Evolutionary conservation across 2,797 vertebrate species (phyloP).

Genomic region (Rhinoraja longicauda): DNA sequence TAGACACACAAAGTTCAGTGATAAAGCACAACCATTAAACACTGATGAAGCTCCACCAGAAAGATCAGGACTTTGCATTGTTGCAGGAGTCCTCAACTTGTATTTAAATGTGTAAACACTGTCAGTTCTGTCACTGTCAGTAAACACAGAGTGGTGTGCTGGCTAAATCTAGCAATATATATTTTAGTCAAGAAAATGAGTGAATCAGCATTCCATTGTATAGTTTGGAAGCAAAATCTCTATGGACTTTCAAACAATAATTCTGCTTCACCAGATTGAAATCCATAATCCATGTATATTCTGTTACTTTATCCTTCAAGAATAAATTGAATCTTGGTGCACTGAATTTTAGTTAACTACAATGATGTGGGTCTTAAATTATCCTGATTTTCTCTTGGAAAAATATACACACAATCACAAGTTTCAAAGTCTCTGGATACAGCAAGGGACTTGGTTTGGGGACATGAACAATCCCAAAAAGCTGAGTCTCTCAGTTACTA

Average conservation of each 20-base stretch:
- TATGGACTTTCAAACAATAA: neutral
- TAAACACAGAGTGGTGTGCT: no score
- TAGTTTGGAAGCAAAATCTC: neutral
- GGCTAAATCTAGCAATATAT: no score
- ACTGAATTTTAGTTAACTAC: conserved; percentile 27
- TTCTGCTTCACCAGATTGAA: neutral
- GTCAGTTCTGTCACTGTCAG: no score
- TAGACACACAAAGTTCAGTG: no score
- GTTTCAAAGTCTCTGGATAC: neutral
- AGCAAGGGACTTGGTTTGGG: neutral
- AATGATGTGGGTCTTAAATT: conserved; percentile 17
- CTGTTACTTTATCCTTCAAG: neutral
- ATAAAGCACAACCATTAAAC: no score
- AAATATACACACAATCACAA: neutral
- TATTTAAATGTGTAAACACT: no score
- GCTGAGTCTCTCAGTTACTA: neutral
- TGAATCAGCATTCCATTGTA: neutral
- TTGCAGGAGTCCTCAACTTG: no score
- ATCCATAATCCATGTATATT: neutral
- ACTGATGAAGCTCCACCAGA: no score
- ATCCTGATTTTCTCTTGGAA: conserved; percentile 22
- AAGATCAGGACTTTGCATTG: no score
- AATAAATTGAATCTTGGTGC: conserved; percentile 1
- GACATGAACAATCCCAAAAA: neutral
- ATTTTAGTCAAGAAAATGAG: neutral